These are phyloP conservation scores for Antheraea pernyi DNA, from an alignment of 1,140 invertebrate genomes.

Conservation along the genomic window DNA sequence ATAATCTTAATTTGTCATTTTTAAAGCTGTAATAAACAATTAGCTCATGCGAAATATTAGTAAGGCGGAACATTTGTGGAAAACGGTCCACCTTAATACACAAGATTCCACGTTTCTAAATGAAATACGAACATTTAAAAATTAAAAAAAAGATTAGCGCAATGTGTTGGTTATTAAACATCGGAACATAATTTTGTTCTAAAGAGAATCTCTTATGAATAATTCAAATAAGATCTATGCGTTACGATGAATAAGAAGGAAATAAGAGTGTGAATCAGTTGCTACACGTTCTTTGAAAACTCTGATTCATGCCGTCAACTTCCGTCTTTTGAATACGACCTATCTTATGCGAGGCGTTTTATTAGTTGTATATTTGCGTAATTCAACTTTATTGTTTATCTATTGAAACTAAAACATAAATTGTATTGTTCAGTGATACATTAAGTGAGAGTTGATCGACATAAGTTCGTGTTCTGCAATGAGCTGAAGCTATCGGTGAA, in stretches of 20 bases:
- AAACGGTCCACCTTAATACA: too few species aligned
- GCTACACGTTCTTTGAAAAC: not conserved
- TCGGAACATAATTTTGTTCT: not conserved
- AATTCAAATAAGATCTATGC: constrained; percentile 2
- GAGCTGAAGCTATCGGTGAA: too few species aligned
- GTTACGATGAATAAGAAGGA: not conserved
- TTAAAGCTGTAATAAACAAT: too few species aligned
- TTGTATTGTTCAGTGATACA: too few species aligned
- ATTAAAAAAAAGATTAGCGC: not conserved
- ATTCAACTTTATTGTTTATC: not conserved
- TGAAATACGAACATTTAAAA: too few species aligned
- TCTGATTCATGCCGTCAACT: not conserved
- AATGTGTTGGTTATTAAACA: not conserved
- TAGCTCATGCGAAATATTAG: too few species aligned
- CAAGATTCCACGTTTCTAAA: too few species aligned
- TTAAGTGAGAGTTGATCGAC: too few species aligned
- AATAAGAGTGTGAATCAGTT: not conserved
- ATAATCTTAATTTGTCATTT: too few species aligned
- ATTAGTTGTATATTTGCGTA: not conserved
- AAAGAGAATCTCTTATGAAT: not conserved
- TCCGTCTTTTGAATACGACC: not conserved
- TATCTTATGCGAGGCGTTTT: not conserved
- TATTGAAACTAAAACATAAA: too few species aligned
- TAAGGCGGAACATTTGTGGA: too few species aligned
- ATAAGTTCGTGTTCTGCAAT: too few species aligned